Evolutionary conservation across 2,888 invertebrate genomes (phyloP).

Genomic region (Cacoxenus indagator): DNA sequence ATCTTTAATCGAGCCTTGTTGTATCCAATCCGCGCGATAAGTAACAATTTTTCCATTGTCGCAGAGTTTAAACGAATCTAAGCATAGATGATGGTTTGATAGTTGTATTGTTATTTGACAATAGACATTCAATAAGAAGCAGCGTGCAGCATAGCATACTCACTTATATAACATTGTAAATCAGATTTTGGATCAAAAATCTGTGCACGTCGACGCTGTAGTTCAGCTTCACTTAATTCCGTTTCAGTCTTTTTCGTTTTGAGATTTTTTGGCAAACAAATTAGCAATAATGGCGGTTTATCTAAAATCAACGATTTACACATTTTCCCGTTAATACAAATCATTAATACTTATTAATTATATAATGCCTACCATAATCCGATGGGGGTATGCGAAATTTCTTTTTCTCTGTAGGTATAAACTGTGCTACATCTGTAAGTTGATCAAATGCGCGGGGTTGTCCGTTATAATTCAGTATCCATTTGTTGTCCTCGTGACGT

Average conservation of each 20-base stretch:
- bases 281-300: conserved; percentile 65
- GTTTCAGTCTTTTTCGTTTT: conserved; percentile 69
- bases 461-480: conserved; percentile 63
- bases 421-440: conserved; percentile 63
- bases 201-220: conserved; percentile 66
- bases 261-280: conserved; percentile 69
- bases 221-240: conserved; percentile 65
- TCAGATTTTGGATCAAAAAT: conserved; percentile 68
- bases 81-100: neutral
- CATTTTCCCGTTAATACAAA: no score
- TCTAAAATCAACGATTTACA: no score
- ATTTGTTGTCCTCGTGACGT: conserved; percentile 54
- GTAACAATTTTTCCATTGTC: conserved; percentile 77
- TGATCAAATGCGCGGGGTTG: conserved; percentile 53
- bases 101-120: neutral
- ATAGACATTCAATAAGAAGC: no score
- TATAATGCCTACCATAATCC: conserved; percentile 87
- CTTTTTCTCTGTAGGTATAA: conserved; percentile 59
- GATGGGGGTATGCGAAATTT: conserved; percentile 81
- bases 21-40: conserved; percentile 83
- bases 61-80: conserved; percentile 76
- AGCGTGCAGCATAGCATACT: conserved; percentile 39
- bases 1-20: conserved; percentile 79
- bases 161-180: conserved; percentile 68
- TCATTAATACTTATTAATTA: no score